A percentile compares a stretch with the other conserved stretches of the same genome.
Evolutionary conservation across 1,140 invertebrate genomes (phyloP).

Genomic region (Trichonephila clavipes): DNA sequence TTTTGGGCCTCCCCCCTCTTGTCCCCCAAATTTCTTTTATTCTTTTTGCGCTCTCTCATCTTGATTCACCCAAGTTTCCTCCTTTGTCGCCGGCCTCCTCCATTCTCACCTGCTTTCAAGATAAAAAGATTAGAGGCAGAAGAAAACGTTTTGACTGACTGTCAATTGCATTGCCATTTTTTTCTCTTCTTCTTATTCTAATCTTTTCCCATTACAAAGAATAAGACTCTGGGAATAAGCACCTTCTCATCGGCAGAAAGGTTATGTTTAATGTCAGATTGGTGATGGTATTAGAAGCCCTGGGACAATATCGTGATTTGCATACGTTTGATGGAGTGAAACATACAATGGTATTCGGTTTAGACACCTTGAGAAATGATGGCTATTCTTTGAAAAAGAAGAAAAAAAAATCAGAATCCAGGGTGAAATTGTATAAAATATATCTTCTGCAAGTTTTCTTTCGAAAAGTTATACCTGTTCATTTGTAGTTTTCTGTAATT

Average conservation of each 20-base stretch:
- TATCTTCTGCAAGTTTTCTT: too few relatives aligned
- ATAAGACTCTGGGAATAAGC: constrained; percentile 25
- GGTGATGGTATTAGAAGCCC: constrained; percentile 12
- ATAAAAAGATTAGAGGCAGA: constrained; percentile 56
- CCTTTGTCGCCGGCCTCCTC: constrained; percentile 12
- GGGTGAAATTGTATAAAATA: too few relatives aligned
- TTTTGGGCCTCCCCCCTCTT: constrained; percentile 14
- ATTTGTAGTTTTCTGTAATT: too few relatives aligned
- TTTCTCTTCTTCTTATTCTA: constrained; percentile 36
- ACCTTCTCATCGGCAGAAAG: not conserved
- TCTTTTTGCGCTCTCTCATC: constrained; percentile 23
- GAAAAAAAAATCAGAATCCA: not conserved
- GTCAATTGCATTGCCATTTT: constrained; percentile 31
- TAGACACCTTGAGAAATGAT: not conserved
- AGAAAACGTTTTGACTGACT: constrained; percentile 67
- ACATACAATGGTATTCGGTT: not conserved
- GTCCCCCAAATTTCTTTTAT: constrained; percentile 43
- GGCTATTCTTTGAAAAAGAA: not conserved
- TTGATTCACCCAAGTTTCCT: constrained; percentile 51
- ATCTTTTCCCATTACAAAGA: constrained; percentile 64
- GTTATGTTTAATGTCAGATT: constrained; percentile 60
- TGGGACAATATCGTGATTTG: constrained; percentile 25
- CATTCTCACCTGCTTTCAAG: constrained; percentile 66
- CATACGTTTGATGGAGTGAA: not conserved
- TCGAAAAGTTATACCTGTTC: too few relatives aligned